Evolutionary conservation across 2,113 vertebrate genomes (phyloP), one percentile per base, ranked within the genome.

Genomic region (Paratilapia polleni): DNA sequence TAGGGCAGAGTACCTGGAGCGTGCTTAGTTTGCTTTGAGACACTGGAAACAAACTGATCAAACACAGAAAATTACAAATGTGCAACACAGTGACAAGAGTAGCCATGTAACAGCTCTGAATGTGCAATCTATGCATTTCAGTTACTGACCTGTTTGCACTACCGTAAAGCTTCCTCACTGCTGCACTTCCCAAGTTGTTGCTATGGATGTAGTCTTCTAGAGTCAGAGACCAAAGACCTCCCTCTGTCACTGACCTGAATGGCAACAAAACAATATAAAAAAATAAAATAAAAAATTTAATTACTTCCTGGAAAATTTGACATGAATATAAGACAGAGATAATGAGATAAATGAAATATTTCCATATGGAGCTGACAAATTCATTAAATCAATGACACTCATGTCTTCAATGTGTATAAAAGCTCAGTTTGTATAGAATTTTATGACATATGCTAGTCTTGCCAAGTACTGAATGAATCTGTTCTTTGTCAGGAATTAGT

Each of bases 211-310:
- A 95, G 92, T 95, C 96, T 85, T 96, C 95, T 86, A 98, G 91
- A 64, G 97, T 96, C 91, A 99, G 94, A 89, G 97, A 96, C 98
- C 98, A 99, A 19, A 99, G 94, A 79, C 96, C 95, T 68, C 98
- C 98, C 20, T 92, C 94, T 77, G 96, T 93, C 84, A 95, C 87
- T 20, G 98, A 99, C 86, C 98, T 99, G 52, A 19, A 90, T 87
- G 59, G 77, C 43, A 41, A 79, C n/a, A 84, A 63, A 22, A 77
- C 24, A 63, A 41, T 17, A 49, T 4, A 0, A 49, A 73, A 70
- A 1, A 54, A 4, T 41, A 12, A 20, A 20, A 78, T 14, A 1
- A 24, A 2, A 56, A 4, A 77, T n/a, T n/a, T n/a, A n/a, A n/a
- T 64, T 19, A 36, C 3, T 74, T 6, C 43, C 26, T 5, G 31